phyloP scores from a whole-genome alignment of 2,113 vertebrate species.

The Notarius lentiginosus region DNA sequence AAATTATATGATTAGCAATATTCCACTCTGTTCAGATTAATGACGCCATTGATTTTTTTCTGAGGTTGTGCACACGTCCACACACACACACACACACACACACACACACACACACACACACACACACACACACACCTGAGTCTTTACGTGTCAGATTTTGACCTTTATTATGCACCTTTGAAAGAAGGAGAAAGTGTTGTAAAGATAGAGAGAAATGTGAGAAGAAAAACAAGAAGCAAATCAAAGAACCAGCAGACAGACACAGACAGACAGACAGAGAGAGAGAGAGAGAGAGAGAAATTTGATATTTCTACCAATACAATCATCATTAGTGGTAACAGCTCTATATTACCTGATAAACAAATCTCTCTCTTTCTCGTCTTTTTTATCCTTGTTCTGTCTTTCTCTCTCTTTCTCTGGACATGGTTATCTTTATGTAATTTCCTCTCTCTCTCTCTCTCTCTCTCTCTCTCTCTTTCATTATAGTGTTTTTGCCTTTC shows the following conservation, averaged over 20 bases:
- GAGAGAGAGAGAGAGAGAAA: not conserved
- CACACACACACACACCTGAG: not conserved
- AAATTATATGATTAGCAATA: slow-evolving; percentile 16
- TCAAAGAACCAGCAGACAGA: not conserved
- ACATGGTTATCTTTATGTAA: not conserved
- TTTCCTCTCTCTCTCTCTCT: not conserved
- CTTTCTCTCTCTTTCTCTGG: not conserved
- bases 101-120: not conserved
- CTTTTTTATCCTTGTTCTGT: not conserved
- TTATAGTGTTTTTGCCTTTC: not conserved
- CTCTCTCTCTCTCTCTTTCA: not conserved
- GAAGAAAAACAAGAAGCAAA: not conserved
- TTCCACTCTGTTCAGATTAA: slow-evolving; percentile 28
- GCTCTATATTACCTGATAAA: too few species aligned
- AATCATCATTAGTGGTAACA: too few species aligned
- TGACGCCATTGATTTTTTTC: slow-evolving; percentile 18
- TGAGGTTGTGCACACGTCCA: slow-evolving; percentile 1
- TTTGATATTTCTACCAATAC: too few species aligned
- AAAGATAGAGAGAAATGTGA: slow-evolving; percentile 21
- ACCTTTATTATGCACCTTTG: not conserved
- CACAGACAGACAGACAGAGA: slow-evolving; percentile 10
- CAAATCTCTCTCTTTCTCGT: not conserved
- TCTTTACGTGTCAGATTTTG: not conserved
- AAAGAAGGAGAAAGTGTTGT: not conserved
- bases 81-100: slow-evolving; percentile 7